phyloP scores from a whole-genome alignment of 2,888 invertebrate genomes.

The Pseudoips prasinana region DNA sequence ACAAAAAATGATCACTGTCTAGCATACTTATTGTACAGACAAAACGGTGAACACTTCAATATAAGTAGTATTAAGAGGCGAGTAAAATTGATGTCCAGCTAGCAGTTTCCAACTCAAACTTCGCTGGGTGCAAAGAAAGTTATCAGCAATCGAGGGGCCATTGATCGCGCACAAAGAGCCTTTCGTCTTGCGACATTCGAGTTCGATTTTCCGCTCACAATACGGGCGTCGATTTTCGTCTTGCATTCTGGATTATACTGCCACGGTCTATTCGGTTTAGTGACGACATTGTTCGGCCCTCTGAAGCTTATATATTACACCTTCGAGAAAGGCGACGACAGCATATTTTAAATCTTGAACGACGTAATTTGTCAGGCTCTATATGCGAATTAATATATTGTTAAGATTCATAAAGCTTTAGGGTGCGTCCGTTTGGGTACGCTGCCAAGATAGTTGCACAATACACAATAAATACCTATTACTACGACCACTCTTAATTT shows the following conservation, averaged over 20 bases:
- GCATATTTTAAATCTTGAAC: slow-evolving; percentile 26
- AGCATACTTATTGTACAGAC: too few relatives aligned
- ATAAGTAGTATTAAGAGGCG: slow-evolving; percentile 18
- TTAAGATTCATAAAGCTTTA: slow-evolving; percentile 66
- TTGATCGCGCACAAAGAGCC: slow-evolving; percentile 76
- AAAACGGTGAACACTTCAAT: too few relatives aligned
- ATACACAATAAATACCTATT: slow-evolving; percentile 73
- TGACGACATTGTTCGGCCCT: slow-evolving; percentile 47
- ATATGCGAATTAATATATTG: slow-evolving; percentile 63
- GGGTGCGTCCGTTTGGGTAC: slow-evolving; percentile 60
- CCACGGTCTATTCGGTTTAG: slow-evolving; percentile 58
- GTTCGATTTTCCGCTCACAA: slow-evolving; percentile 76
- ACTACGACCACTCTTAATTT: slow-evolving; percentile 67
- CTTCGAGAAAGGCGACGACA: slow-evolving; percentile 20
- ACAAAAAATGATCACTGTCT: too few relatives aligned
- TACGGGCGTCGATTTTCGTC: slow-evolving; percentile 69
- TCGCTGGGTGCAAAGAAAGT: slow-evolving; percentile 67
- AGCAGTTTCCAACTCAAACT: slow-evolving; percentile 56
- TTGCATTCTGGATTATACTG: slow-evolving; percentile 68
- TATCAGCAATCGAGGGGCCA: slow-evolving; percentile 75
- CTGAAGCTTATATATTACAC: slow-evolving; percentile 32
- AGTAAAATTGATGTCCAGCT: slow-evolving; percentile 42
- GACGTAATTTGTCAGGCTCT: slow-evolving; percentile 50
- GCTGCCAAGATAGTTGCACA: slow-evolving; percentile 65
- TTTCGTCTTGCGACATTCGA: slow-evolving; percentile 71